Percentiles rank a stretch among this genome's conserved stretches.
Conservation (phyloP, 2,888 invertebrate genomes). For the Limnephilus marmoratus region DNA sequence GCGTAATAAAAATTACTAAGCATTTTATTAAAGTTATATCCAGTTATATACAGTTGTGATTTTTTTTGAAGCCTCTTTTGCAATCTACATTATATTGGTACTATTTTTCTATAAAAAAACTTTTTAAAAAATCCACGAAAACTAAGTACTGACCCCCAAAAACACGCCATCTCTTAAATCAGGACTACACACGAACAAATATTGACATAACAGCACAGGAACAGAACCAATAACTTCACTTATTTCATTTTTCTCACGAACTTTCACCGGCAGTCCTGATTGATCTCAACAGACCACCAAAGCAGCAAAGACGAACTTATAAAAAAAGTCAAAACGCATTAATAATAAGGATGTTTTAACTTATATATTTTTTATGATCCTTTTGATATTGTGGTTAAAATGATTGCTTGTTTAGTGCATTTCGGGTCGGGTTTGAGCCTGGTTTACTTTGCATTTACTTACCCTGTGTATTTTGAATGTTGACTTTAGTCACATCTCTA, state of each 20-base stretch:
- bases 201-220: slow-evolving; percentile 25
- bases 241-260: slow-evolving; percentile 16
- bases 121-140: not conserved
- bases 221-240: not conserved
- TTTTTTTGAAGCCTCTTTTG: no score
- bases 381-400: not conserved
- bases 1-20: no score
- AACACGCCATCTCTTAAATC: not conserved
- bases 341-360: not conserved
- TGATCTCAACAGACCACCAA: not conserved
- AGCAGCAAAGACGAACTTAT: not conserved
- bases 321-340: not conserved
- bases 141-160: not conserved
- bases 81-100: not conserved
- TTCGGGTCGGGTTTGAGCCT: not conserved
- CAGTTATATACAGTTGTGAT: no score
- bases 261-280: not conserved
- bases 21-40: no score
- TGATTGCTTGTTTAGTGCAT: not conserved
- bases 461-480: not conserved
- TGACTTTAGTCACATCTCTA: not conserved
- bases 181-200: not conserved
- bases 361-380: not conserved
- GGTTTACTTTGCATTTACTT: not conserved
- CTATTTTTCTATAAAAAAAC: not conserved